Percentiles rank a stretch among this genome's conserved stretches.
Evolutionary conservation across 2,888 invertebrate species (phyloP).

Genomic region (Conus canariensis): DNA sequence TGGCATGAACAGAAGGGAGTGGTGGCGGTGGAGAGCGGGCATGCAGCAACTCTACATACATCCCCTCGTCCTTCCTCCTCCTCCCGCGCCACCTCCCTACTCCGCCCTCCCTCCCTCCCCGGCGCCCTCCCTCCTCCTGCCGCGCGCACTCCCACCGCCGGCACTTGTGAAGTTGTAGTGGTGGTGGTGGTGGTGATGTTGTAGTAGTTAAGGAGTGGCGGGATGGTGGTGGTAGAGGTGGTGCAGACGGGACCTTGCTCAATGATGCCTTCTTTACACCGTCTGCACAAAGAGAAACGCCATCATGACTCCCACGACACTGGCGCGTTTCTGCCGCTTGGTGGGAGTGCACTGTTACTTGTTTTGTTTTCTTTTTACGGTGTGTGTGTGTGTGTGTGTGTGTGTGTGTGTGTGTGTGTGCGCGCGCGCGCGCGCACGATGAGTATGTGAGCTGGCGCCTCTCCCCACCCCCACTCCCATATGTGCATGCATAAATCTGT

Average conservation of each 20-base stretch:
- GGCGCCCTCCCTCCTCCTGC: not conserved
- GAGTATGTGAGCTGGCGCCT: too few relatives aligned
- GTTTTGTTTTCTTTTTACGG: too few relatives aligned
- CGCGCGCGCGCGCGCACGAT: not conserved
- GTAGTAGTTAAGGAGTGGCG: not conserved
- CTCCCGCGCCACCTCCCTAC: not conserved
- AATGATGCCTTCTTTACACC: not conserved
- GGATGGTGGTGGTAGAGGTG: not conserved
- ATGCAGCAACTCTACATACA: slow-evolving; percentile 50
- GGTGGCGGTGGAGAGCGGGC: slow-evolving; percentile 50
- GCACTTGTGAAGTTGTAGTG: not conserved
- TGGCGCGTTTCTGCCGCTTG: too few relatives aligned
- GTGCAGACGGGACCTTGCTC: not conserved
- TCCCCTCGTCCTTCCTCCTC: slow-evolving; percentile 12
- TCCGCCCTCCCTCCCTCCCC: not conserved
- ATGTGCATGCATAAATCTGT: not conserved
- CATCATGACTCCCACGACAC: not conserved
- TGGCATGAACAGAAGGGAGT: slow-evolving; percentile 53
- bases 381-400: slow-evolving; percentile 3
- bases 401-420: slow-evolving; percentile 19
- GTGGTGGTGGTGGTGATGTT: not conserved
- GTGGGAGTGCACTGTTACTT: too few relatives aligned
- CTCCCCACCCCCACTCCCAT: too few relatives aligned
- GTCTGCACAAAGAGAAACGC: not conserved
- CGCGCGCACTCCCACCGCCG: not conserved